These are phyloP conservation scores for Trogon surrucura DNA, from an alignment of 2,113 vertebrate genomes.

Conservation along the genomic window DNA sequence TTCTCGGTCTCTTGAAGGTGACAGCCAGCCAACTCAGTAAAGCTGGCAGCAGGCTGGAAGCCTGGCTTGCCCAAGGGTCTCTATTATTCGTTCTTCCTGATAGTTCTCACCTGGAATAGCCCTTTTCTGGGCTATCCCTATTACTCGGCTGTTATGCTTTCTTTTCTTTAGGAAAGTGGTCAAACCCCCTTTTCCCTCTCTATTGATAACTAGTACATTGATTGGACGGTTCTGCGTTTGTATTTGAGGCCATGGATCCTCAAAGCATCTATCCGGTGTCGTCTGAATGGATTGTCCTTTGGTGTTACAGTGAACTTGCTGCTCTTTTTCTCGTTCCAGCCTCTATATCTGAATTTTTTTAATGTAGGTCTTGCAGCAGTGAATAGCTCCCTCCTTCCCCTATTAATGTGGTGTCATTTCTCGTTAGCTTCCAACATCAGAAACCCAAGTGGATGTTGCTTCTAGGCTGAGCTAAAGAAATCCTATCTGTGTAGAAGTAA, in stretches of 20 bases:
- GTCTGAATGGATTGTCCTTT: not conserved
- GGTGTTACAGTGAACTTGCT: not conserved
- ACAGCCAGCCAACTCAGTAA: not conserved
- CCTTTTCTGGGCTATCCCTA: not conserved
- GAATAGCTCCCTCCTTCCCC: not conserved
- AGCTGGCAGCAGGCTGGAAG: not conserved
- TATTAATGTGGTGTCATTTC: not conserved
- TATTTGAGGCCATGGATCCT: not conserved
- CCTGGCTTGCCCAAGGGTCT: not conserved
- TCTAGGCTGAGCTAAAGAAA: constrained; percentile 42
- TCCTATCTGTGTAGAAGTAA: constrained; percentile 41
- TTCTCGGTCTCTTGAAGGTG: not conserved
- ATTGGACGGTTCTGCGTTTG: not conserved
- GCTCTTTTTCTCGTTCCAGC: not conserved
- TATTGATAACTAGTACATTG: not conserved
- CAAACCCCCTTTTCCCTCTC: not conserved
- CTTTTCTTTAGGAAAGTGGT: not conserved
- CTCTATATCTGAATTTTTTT: not conserved
- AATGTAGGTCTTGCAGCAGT: not conserved
- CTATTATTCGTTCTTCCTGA: not conserved
- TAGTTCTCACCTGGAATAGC: not conserved
- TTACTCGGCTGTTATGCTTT: not conserved
- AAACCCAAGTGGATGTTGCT: constrained; percentile 24
- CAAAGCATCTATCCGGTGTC: not conserved
- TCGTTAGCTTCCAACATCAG: constrained; percentile 1